These are phyloP conservation scores for Mechanitis messenoides DNA, from an alignment of 2,888 invertebrate genomes.

Conservation along the genomic window DNA sequence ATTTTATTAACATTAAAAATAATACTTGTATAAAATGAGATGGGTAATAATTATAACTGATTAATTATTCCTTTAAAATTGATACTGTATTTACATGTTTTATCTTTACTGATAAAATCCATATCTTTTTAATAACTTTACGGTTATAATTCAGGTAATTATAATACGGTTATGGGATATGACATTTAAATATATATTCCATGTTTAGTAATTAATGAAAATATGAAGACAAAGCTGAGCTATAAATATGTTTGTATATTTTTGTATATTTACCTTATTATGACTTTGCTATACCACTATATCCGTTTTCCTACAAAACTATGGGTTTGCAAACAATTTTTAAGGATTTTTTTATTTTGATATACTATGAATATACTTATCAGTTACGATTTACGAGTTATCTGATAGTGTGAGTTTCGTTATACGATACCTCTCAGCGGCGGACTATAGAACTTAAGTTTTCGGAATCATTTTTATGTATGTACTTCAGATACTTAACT, in stretches of 20 bases:
- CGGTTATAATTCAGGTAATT: constrained; percentile 25
- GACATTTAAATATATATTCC: no score
- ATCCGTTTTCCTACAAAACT: constrained; percentile 41
- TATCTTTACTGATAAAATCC: constrained; percentile 27
- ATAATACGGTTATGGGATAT: constrained; percentile 20
- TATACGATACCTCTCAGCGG: constrained; percentile 13
- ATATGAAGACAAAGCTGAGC: constrained; percentile 13
- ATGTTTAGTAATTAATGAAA: neutral
- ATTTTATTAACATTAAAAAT: no score
- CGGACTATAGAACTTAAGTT: neutral
- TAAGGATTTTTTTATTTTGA: constrained; percentile 7
- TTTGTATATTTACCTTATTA: constrained; percentile 31
- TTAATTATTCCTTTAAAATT: no score
- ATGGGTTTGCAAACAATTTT: constrained; percentile 38
- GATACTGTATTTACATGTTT: constrained; percentile 4
- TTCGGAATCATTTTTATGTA: neutral
- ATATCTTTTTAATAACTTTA: constrained; percentile 24
- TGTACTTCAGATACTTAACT: no score
- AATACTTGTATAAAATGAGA: no score
- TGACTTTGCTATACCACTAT: constrained; percentile 32
- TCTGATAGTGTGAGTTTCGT: constrained; percentile 31
- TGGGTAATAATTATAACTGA: no score
- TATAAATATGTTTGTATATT: constrained; percentile 12
- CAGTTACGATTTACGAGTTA: constrained; percentile 29
- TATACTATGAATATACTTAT: constrained; percentile 27